phyloP scores from a whole-genome alignment of 2,113 vertebrate genomes.

The Xiphophorus maculatus region DNA sequence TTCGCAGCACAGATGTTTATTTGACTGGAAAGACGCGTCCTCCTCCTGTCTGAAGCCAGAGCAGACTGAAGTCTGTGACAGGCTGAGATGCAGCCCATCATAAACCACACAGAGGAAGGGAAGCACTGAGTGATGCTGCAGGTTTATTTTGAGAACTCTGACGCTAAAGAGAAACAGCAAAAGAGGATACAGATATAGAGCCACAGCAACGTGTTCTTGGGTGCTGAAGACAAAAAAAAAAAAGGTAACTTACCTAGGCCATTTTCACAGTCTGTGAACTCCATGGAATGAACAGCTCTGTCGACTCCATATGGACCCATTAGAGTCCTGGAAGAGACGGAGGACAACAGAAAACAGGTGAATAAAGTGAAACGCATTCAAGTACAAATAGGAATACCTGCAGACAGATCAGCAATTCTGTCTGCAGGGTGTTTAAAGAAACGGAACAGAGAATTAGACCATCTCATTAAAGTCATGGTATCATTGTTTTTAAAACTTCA shows the following conservation, averaged over 20 bases:
- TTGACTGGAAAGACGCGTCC: not conserved
- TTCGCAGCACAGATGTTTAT: not conserved
- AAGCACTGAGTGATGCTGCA: not conserved
- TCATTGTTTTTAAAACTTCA: no score
- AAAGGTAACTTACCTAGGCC: slow-evolving; percentile 83
- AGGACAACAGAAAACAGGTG: slow-evolving; percentile 2
- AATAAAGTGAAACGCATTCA: not conserved
- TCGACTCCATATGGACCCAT: slow-evolving; percentile 91
- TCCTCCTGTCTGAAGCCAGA: not conserved
- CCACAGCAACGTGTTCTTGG: not conserved
- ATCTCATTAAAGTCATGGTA: no score
- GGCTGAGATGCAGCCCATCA: not conserved
- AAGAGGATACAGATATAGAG: not conserved
- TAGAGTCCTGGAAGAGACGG: slow-evolving; percentile 81
- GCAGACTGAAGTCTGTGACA: not conserved
- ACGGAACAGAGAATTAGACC: not conserved
- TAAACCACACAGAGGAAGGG: not conserved
- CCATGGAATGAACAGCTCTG: slow-evolving; percentile 84
- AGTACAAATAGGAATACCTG: not conserved
- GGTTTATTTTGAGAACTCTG: not conserved
- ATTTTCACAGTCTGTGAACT: slow-evolving; percentile 88
- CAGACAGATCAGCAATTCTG: no score
- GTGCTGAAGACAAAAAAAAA: not conserved
- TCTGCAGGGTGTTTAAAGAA: not conserved
- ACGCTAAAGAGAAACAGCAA: not conserved